Conservation (phyloP, 2,797 vertebrate species). For the Gymnocypris eckloni region DNA sequence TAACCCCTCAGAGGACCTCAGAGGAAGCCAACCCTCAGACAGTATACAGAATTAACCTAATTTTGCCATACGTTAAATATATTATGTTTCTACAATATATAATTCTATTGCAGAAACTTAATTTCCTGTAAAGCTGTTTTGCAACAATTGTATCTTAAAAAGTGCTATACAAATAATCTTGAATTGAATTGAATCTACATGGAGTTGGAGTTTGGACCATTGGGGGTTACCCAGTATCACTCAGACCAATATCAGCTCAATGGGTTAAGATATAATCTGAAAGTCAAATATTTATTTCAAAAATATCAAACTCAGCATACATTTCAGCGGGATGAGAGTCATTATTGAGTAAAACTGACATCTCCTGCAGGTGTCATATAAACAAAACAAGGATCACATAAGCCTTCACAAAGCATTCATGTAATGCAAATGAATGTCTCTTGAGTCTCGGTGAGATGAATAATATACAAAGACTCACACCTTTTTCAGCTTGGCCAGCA, state of each 20-base stretch:
- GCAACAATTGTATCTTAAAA: too few relatives aligned
- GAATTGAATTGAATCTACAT: not conserved
- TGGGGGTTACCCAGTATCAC: not conserved
- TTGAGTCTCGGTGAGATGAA: constrained; percentile 12
- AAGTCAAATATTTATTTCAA: not conserved
- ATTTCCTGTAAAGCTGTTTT: too few relatives aligned
- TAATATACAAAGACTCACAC: constrained; percentile 68
- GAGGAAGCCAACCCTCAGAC: too few relatives aligned
- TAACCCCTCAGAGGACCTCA: too few relatives aligned
- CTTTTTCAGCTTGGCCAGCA: constrained; percentile 93
- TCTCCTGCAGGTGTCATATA: not conserved
- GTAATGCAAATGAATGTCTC: constrained; percentile 23
- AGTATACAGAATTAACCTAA: too few relatives aligned
- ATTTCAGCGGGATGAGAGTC: not conserved
- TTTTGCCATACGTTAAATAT: too few relatives aligned
- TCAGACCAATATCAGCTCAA: too few relatives aligned
- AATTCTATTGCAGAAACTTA: too few relatives aligned
- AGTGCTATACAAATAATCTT: too few relatives aligned
- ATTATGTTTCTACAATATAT: too few relatives aligned
- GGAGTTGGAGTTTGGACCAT: too few relatives aligned
- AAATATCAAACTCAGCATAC: constrained; percentile 6
- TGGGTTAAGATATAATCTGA: not conserved
- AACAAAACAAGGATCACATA: not conserved
- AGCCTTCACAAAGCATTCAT: constrained; percentile 5
- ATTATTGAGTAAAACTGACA: not conserved